Conservation (phyloP, 1,140 invertebrate species). For the Cryptotermes secundus region DNA sequence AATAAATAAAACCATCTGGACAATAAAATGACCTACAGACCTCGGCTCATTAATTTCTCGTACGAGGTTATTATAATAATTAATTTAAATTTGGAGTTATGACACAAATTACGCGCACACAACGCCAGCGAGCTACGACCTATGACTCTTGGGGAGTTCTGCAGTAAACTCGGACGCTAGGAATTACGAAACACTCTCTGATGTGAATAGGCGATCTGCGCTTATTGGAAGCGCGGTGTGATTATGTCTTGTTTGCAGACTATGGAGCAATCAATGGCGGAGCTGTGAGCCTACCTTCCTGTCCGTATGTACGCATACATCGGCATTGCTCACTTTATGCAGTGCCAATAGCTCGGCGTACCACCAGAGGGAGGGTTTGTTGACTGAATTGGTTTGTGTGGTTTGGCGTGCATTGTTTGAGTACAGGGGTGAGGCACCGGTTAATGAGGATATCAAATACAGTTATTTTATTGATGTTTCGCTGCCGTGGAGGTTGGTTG, state of each 20-base stretch:
- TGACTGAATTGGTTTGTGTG: conserved; percentile 18
- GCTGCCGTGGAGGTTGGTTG: background rate
- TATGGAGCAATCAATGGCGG: background rate
- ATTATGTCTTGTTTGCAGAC: conserved; percentile 1
- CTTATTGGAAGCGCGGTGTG: background rate
- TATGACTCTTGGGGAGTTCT: too few relatives aligned
- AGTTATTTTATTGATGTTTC: background rate
- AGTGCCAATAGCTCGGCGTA: background rate
- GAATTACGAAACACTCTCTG: background rate
- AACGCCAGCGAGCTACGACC: too few relatives aligned
- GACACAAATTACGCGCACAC: too few relatives aligned
- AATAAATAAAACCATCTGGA: background rate
- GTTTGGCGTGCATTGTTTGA: conserved; percentile 12
- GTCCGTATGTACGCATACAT: background rate
- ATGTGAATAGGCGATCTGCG: background rate
- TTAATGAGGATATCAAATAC: conserved; percentile 20
- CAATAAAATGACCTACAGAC: too few relatives aligned
- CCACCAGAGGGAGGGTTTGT: background rate
- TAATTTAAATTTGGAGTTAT: too few relatives aligned
- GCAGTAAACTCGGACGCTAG: background rate
- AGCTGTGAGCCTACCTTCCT: background rate
- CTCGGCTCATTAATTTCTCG: too few relatives aligned
- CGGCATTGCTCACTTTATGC: background rate
- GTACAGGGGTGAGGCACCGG: background rate
- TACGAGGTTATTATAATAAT: too few relatives aligned